phyloP scores from a whole-genome alignment of 2,888 invertebrate genomes.

The Hermodice carunculata region DNA sequence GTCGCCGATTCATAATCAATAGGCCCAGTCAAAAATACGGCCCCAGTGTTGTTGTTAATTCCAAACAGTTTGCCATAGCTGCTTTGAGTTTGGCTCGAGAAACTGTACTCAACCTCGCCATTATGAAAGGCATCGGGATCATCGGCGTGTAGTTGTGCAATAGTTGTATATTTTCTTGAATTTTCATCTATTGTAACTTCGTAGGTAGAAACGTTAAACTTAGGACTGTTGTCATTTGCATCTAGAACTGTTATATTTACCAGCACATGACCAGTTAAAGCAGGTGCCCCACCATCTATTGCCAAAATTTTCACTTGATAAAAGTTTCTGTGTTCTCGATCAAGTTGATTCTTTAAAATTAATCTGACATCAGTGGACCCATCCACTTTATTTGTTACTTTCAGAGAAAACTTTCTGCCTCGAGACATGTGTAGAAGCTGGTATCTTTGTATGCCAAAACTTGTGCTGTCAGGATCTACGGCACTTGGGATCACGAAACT shows the following conservation, averaged over 20 bases:
- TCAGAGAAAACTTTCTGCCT: conserved; percentile 7
- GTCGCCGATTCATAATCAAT: conserved; percentile 31
- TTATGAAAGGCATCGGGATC: conserved; percentile 41
- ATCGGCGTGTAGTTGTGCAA: conserved; percentile 34
- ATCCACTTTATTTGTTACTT: conserved; percentile 25
- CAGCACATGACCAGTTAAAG: conserved; percentile 32
- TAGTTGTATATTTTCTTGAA: conserved; percentile 13
- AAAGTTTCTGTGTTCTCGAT: conserved; percentile 32
- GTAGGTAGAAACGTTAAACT: conserved; percentile 34
- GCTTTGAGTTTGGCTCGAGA: conserved; percentile 19
- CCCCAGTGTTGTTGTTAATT: conserved; percentile 21
- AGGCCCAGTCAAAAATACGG: conserved; percentile 13
- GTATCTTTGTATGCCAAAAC: conserved; percentile 12
- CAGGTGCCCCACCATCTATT: conserved; percentile 70
- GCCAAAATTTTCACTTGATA: conserved; percentile 37
- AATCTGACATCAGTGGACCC: conserved; percentile 36
- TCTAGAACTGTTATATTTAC: conserved; percentile 33
- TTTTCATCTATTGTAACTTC: conserved; percentile 39
- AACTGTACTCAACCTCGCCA: conserved; percentile 32
- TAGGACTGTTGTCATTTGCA: conserved; percentile 39
- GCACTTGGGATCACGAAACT: conserved; percentile 15
- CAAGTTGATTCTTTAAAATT: conserved; percentile 30
- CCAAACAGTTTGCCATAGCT: conserved; percentile 29
- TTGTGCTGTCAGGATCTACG: conserved; percentile 17
- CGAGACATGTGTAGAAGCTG: conserved; percentile 3